phyloP scores from a whole-genome alignment of 1,140 invertebrate species.

The Trichonephila clavipes region DNA sequence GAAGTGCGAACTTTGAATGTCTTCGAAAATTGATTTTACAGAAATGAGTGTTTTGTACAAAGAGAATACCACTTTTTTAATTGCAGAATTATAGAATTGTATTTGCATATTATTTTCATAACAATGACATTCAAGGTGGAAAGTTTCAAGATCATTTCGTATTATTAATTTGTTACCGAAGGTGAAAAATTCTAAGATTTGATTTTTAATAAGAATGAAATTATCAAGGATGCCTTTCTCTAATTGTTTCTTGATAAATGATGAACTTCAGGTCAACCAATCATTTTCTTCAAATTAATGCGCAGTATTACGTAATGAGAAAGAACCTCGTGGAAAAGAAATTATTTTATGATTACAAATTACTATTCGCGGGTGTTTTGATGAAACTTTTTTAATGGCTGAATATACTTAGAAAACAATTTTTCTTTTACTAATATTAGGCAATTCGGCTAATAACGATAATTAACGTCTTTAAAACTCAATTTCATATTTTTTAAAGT shows the following conservation, averaged over 20 bases:
- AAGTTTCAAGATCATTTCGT: no score
- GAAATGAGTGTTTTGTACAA: not conserved
- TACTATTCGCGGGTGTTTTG: no score
- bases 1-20: not conserved
- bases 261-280: not conserved
- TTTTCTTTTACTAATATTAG: no score
- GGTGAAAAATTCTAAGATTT: no score
- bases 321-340: not conserved
- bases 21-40: not conserved
- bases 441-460: no score
- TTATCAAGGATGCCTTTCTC: not conserved
- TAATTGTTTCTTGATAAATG: not conserved
- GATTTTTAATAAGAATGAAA: not conserved
- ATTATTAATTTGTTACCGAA: no score
- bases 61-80: not conserved
- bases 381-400: no score
- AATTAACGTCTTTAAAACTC: no score
- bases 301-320: not conserved
- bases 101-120: slow-evolving; percentile 22
- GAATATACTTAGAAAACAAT: no score
- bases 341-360: no score
- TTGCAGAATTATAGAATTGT: not conserved
- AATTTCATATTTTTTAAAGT: no score
- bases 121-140: not conserved
- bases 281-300: no score